Evolutionary conservation across 2,113 vertebrate genomes (phyloP), one percentile per base, ranked within the genome.

Genomic region (Bambusicola thoracicus): DNA sequence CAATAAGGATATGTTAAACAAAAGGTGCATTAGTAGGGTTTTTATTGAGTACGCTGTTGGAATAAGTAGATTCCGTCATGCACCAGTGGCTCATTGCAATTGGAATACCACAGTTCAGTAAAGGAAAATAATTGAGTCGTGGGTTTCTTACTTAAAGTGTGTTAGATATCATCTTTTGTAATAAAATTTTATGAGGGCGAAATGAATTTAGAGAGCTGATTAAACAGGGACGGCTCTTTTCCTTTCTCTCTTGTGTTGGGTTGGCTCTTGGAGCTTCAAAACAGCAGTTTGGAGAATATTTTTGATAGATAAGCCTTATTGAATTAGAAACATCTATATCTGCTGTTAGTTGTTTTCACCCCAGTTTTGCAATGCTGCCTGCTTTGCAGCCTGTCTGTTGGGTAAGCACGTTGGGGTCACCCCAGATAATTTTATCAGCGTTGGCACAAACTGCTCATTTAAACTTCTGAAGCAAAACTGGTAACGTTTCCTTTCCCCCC

Each of bases 71-170:
- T 95, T 95, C 81, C 93, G 95, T 94, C 89, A 91, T 93, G 92
- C 92, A 89, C 94, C 63, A 62, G 80, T 96, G 95, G 94, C 86
- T 96, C 95, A 96, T 94, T 95, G 95, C 92, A 92, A 87, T 94
- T 94, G 94, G 81, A 95, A 96, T 87, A 95, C 83, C 84, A 93
- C 89, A 94, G 89, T 89, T 94, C 86, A 90, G 95, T 90, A 93
- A 95, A 95, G 94, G 74, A 90, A 94, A 94, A 93, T 96, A 93
- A 95, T 94, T 92, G 94, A 96, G 92, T 96, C 95, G 89, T 94
- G 89, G 84, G 58, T 92, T 91, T 96, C 89, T 94, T 96, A 90
- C 84, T 95, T 96, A 93, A 95, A 96, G 58, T 41, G 62, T 84
- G 77, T 85, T 78, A 92, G 96, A 94, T 96, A 96, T 51, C 56